Conservation (phyloP, 2,888 invertebrate genomes). For the Oscheius sp. region DNA sequence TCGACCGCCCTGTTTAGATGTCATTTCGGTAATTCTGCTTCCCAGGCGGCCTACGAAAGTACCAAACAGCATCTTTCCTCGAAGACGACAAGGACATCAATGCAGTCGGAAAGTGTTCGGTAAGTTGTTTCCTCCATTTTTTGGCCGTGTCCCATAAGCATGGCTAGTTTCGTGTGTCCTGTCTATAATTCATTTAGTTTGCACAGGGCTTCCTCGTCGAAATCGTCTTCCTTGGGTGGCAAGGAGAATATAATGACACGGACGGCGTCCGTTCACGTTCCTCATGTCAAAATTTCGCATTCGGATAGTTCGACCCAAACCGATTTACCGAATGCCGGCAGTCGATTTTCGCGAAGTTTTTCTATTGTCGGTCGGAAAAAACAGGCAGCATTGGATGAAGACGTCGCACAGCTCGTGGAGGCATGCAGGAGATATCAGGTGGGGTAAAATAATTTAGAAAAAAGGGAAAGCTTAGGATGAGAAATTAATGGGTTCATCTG, state of each 20-base stretch:
- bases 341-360: slow-evolving; percentile 65
- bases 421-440: slow-evolving; percentile 71
- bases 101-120: slow-evolving; percentile 67
- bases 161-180: too few relatives aligned
- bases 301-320: slow-evolving; percentile 62
- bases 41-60: slow-evolving; percentile 67
- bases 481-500: slow-evolving; percentile 59
- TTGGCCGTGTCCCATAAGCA: too few relatives aligned
- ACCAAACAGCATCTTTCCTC: slow-evolving; percentile 65
- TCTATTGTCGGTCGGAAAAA: slow-evolving; percentile 67
- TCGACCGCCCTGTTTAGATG: slow-evolving; percentile 49
- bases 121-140: slow-evolving; percentile 21
- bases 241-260: too few relatives aligned
- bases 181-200: slow-evolving; percentile 11
- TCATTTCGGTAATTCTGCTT: slow-evolving; percentile 70
- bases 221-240: slow-evolving; percentile 43
- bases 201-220: slow-evolving; percentile 41
- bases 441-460: neutral
- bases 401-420: slow-evolving; percentile 70
- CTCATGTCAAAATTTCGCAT: slow-evolving; percentile 44
- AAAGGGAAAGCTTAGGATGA: slow-evolving; percentile 61
- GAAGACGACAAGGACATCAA: slow-evolving; percentile 67
- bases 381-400: slow-evolving; percentile 65
- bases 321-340: slow-evolving; percentile 43
- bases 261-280: slow-evolving; percentile 60